Conservation (phyloP, 2,113 vertebrate genomes). For the Mus pahari region DNA sequence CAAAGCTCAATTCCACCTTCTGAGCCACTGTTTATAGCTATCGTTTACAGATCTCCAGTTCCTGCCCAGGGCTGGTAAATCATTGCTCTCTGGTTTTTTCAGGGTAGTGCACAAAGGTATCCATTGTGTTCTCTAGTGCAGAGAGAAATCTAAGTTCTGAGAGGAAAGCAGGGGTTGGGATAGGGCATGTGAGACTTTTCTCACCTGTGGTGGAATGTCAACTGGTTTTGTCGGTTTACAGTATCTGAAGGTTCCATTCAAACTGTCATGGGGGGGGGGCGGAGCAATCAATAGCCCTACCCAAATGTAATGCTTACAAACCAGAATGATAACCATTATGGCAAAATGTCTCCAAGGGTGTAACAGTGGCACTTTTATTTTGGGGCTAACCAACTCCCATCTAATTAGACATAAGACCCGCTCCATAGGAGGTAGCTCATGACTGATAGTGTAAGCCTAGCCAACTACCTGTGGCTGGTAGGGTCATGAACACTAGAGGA, state of each 20-base stretch:
- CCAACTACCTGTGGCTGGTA: not conserved
- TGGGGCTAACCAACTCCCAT: too few relatives aligned
- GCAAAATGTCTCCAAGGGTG: not conserved
- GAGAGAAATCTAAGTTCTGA: not conserved
- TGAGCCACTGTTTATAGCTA: not conserved
- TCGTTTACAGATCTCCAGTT: slow-evolving; percentile 1
- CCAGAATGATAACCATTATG: not conserved
- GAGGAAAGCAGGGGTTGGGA: not conserved
- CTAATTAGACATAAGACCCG: not conserved
- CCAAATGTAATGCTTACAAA: not conserved
- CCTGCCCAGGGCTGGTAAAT: slow-evolving; percentile 5
- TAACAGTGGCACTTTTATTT: not conserved
- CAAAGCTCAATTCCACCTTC: slow-evolving; percentile 1
- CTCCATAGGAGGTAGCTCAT: not conserved
- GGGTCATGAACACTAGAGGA: not conserved
- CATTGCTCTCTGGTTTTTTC: slow-evolving; percentile 44
- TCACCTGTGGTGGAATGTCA: not conserved
- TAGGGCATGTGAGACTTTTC: not conserved
- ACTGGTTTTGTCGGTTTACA: not conserved
- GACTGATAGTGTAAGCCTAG: not conserved
- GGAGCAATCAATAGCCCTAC: not conserved
- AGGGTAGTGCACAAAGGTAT: slow-evolving; percentile 32
- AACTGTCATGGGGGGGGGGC: not conserved
- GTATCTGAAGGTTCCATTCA: not conserved
- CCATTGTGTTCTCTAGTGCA: not conserved